Conservation (phyloP, 2,888 invertebrate genomes). For the Punctoribates punctum region DNA sequence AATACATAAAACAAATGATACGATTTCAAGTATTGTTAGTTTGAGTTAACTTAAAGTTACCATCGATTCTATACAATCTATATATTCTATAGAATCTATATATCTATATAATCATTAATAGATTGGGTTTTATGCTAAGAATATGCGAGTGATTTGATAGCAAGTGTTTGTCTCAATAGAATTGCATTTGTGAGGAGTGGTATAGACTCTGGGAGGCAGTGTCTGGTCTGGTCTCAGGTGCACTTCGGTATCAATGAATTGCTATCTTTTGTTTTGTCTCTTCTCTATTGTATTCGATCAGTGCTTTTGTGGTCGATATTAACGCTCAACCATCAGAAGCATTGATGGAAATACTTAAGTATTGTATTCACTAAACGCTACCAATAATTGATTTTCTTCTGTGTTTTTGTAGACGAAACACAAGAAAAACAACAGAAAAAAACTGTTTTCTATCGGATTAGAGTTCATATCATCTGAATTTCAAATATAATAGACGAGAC, state of each 20-base stretch:
- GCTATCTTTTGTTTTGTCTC: neutral
- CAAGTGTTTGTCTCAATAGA: slow-evolving; percentile 12
- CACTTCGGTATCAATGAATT: slow-evolving; percentile 9
- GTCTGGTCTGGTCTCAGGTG: slow-evolving; percentile 26
- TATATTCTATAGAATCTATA: too few species aligned
- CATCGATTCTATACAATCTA: too few species aligned
- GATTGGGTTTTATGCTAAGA: neutral
- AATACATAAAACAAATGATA: too few species aligned
- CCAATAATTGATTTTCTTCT: slow-evolving; percentile 32
- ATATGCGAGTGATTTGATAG: neutral
- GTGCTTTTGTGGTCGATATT: slow-evolving; percentile 36
- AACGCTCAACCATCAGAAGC: slow-evolving; percentile 8
- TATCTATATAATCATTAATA: too few species aligned
- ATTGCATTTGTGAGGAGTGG: neutral
- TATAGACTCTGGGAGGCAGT: neutral
- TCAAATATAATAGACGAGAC: slow-evolving; percentile 5
- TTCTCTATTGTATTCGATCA: neutral
- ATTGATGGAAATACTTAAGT: slow-evolving; percentile 32
- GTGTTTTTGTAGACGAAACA: slow-evolving; percentile 4
- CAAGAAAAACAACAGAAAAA: neutral
- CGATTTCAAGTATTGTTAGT: too few species aligned
- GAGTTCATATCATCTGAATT: slow-evolving; percentile 11
- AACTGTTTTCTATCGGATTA: slow-evolving; percentile 10
- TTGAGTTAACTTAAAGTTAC: too few species aligned
- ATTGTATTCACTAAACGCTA: slow-evolving; percentile 26